Evolutionary conservation across 92 coral and sea anemone species (phyloP).

Genomic region (Parazoanthus darwini): DNA sequence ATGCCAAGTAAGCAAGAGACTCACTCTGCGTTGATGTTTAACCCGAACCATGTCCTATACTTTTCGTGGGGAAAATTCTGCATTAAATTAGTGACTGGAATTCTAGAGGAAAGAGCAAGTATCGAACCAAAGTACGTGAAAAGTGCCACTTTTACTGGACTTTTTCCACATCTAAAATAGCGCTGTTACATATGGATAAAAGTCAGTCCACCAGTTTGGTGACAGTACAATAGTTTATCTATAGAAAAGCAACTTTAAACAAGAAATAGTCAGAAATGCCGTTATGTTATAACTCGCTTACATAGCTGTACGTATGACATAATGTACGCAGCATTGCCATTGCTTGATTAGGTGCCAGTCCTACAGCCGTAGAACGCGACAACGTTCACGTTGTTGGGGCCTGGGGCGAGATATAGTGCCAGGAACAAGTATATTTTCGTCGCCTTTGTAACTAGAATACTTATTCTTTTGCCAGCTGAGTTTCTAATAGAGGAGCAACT

Average conservation of each 20-base stretch:
- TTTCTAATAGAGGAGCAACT: too few relatives aligned
- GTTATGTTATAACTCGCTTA: background rate
- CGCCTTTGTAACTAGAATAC: too few relatives aligned
- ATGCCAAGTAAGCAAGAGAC: background rate
- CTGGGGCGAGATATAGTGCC: background rate
- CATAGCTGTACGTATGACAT: background rate
- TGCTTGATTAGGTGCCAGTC: background rate
- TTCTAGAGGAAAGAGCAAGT: background rate
- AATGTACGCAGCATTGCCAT: background rate
- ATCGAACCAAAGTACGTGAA: constrained; percentile 5
- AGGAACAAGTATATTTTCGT: too few relatives aligned
- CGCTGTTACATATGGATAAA: background rate
- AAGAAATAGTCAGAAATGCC: background rate
- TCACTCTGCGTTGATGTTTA: background rate
- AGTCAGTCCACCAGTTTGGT: too few relatives aligned
- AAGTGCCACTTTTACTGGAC: background rate
- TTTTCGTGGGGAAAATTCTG: background rate
- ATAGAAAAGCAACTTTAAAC: background rate
- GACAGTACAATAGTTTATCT: background rate
- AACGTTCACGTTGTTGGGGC: background rate
- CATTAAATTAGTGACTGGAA: background rate
- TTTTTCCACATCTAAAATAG: background rate
- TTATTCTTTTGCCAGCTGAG: background rate
- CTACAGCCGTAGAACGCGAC: background rate
- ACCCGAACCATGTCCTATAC: background rate